Conservation (phyloP, 2,113 vertebrate genomes). For the Chamaea fasciata region DNA sequence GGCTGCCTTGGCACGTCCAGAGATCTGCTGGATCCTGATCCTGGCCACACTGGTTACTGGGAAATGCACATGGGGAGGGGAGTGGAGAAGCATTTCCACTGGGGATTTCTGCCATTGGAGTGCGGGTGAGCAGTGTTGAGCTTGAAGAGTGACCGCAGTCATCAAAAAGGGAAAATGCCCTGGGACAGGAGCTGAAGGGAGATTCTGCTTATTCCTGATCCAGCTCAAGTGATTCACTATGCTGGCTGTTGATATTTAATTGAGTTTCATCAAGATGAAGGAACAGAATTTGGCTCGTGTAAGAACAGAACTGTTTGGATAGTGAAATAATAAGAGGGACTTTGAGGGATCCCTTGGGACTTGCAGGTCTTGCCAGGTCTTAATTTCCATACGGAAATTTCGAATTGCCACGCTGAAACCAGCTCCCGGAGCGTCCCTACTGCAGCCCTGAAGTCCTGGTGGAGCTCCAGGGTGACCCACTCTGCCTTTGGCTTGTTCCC, state of each 20-base stretch:
- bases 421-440: neutral
- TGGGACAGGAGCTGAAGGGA: neutral
- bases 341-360: neutral
- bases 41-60: neutral
- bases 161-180: neutral
- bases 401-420: neutral
- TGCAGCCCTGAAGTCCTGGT: fast-evolving
- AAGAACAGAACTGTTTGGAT: neutral
- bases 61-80: neutral
- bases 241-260: neutral
- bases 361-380: neutral
- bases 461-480: neutral
- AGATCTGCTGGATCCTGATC: fast-evolving
- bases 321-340: neutral
- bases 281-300: neutral
- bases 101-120: neutral
- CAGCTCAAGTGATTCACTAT: neutral
- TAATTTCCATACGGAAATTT: neutral
- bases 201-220: neutral
- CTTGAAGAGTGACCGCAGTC: fast-evolving
- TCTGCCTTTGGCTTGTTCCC: neutral
- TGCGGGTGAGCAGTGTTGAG: neutral
- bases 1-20: neutral
- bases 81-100: fast-evolving
- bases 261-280: neutral